These are phyloP conservation scores for Balaeniceps rex DNA, from an alignment of 2,113 vertebrate species.

Conservation along the genomic window DNA sequence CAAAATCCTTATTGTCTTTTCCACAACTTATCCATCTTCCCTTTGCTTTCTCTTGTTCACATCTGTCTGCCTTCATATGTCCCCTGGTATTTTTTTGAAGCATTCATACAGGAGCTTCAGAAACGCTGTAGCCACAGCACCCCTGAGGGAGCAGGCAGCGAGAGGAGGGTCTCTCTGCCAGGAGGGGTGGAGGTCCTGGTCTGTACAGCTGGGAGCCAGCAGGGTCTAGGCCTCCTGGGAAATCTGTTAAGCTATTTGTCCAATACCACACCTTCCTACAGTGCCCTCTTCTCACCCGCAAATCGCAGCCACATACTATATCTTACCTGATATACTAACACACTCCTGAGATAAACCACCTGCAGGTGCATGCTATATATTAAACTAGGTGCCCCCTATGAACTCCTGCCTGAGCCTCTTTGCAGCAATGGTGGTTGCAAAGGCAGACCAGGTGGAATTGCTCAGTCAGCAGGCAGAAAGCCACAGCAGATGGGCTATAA, in stretches of 20 bases:
- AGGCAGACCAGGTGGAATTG: background rate
- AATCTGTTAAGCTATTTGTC: background rate
- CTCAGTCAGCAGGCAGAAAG: background rate
- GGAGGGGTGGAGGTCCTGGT: background rate
- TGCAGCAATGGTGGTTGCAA: background rate
- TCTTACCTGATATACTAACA: background rate
- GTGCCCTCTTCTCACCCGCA: background rate
- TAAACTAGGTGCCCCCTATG: background rate
- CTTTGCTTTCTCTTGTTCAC: background rate
- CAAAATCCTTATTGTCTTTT: background rate
- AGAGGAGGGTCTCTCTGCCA: background rate
- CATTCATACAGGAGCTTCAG: background rate
- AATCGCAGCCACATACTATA: accelerated
- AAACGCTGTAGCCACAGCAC: background rate
- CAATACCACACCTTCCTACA: background rate
- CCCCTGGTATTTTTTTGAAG: background rate
- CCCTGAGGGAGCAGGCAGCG: background rate
- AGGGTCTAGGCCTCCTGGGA: background rate
- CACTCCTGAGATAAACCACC: background rate
- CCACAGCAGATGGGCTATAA: background rate
- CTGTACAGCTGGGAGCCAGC: background rate
- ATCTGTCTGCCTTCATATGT: background rate
- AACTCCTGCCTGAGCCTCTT: background rate
- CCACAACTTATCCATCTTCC: background rate
- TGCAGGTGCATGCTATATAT: background rate